A percentile compares a stretch with the other conserved stretches of the same genome.
Conservation (phyloP, 2,797 vertebrate genomes). For the Cercopithecus mitis region DNA sequence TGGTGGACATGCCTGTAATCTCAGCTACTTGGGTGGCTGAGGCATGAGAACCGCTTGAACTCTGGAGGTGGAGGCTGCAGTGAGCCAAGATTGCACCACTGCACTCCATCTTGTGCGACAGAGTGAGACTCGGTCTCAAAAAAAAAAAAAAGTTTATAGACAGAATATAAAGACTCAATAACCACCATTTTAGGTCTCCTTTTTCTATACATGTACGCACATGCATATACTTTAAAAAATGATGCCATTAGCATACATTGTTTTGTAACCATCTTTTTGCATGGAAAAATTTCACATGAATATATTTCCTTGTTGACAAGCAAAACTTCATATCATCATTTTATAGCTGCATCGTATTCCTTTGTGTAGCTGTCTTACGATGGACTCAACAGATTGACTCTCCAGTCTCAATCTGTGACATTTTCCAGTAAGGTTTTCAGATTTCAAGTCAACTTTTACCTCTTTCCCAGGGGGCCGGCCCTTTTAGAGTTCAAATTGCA, state of each 20-base stretch:
- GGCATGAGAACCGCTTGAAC: not conserved
- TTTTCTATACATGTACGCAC: not conserved
- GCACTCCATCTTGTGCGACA: not conserved
- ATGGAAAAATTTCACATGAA: not conserved
- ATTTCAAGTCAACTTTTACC: slow-evolving; percentile 52
- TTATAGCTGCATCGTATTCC: not conserved
- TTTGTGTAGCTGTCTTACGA: not conserved
- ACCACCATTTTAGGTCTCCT: not conserved
- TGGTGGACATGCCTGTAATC: not conserved
- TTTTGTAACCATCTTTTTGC: not conserved
- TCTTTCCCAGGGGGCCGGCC: slow-evolving; percentile 38
- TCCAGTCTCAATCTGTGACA: not conserved
- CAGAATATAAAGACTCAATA: not conserved
- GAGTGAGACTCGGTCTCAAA: not conserved
- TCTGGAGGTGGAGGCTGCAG: not conserved
- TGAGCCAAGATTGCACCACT: not conserved
- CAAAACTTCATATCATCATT: not conserved
- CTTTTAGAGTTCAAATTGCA: slow-evolving; percentile 75
- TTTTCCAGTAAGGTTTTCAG: slow-evolving; percentile 26
- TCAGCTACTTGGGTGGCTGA: not conserved
- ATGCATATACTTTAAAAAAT: not conserved
- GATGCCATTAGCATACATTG: not conserved
- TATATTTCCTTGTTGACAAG: not conserved
- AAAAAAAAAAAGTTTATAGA: not conserved
- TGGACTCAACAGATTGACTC: not conserved